Evolutionary conservation across 1,140 invertebrate species (phyloP), one percentile per base, ranked within the genome.

Genomic region (Drosophila virilis): DNA sequence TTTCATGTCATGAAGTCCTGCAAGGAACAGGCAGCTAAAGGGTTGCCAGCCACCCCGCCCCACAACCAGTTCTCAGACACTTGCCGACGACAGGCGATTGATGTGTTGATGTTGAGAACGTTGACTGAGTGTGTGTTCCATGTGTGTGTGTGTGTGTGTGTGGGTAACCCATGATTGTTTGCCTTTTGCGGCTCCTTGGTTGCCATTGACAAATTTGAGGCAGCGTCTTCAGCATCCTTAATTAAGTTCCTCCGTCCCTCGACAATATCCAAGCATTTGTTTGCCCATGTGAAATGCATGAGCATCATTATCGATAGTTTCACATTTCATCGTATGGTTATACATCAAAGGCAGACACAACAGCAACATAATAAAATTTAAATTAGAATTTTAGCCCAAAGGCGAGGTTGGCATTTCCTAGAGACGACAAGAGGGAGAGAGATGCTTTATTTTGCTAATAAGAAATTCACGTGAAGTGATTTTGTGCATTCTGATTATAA

Each of bases 281-380:
- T 72, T 73, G 59, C 68, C 59, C 59, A 59, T 80, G 71, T 60
- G 35, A 32, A 65, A 65, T 78, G 54, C 67, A 80, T 65, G 74
- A 73, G 75, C 80, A 71, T 82, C 74, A 80, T 73, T 88, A 89
- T 89, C 85, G 84, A 89, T 89, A 88, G 83, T 89, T 88, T 33
- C 68, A 70, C 80, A 89, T 86, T 89, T 89, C 77, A 80, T 83
- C 46, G 84, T 89, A 71, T 72, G 79, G 28, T 42, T 10, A 35
- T 37, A 85, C 84, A 89, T 89, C 84, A 89, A 89, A 89, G 80
- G 33, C 80, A 80, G 64, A 51, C 58, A 38, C 65, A 35, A 22
- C 35, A 13, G 6, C 55, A 48, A 37, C 35, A 73, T 61, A 55
- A 83, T 79, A 33, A 71, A 84, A 72, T 84, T 68, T 72, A 76